Base-by-base conservation (phyloP, 2,113 vertebrate species). In the Ahaetulla prasina region DNA sequence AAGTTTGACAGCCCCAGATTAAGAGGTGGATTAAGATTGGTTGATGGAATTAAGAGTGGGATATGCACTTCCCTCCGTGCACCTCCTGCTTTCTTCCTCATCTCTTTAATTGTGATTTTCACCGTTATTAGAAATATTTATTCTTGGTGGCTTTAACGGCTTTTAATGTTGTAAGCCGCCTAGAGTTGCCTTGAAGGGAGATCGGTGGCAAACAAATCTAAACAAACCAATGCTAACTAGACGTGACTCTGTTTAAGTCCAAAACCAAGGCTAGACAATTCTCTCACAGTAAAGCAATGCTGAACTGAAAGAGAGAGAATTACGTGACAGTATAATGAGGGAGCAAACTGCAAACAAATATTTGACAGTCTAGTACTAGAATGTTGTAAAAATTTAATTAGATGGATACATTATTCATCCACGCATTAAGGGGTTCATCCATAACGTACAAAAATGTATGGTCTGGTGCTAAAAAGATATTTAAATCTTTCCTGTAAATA, bases 321-420 rank as follows among this genome's bases (percentile, higher is more conserved):
- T 96, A 95, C 93, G 97, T 97, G 97, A 97, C 97, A 97, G 96
- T 95, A 90, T 97, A 98, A 97, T 80, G 95, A 95, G 97, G 92
- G 97, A 95, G 96, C 96, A 96, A 96, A 97, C 96, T 97, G 94
- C 95, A 97, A 96, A 96, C 96, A 98, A 98, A 97, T 95, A 97
- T 98, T 97, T 97, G 97, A 98, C 97, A 97, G 95, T 97, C 97
- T 95, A 95, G 96, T 2, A 11, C 93, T 97, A 97, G 97, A 98
- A 98, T 97, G 97, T 95, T 96, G 97, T 97, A 98, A 98, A 98
- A 98, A 96, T 97, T 98, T 98, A 98, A 98, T 98, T 97, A 98
- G 98, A 96, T 96, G 96, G 95, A 97, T 96, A 94, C 96, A 97
- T 98, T 98, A 98, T 97, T 97, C 97, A 98, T 97, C 96, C 95